phyloP scores from a whole-genome alignment of 2,113 vertebrate species.

The Blennius ocellaris region DNA sequence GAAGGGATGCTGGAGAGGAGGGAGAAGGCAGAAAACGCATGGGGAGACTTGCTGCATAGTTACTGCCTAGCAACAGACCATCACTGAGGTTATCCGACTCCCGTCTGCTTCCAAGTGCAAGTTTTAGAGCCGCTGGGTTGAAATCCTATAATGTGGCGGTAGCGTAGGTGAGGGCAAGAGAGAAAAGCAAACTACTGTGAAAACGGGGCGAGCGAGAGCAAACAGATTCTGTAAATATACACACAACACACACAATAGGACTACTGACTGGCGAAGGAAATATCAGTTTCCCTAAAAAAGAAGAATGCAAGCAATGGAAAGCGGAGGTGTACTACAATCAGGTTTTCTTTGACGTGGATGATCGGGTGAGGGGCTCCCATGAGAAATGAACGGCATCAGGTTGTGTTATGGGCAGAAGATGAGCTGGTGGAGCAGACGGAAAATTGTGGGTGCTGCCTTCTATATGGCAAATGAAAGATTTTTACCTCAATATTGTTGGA shows the following conservation, averaged over 20 bases:
- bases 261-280: too few relatives aligned
- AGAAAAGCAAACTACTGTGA: slow-evolving; percentile 5
- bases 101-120: slow-evolving; percentile 56
- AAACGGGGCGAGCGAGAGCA: neutral
- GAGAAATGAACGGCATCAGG: too few relatives aligned
- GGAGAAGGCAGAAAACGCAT: slow-evolving; percentile 32
- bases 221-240: neutral
- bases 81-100: slow-evolving; percentile 62
- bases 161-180: slow-evolving; percentile 1
- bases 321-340: too few relatives aligned
- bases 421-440: too few relatives aligned
- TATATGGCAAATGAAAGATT: too few relatives aligned
- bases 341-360: too few relatives aligned
- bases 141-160: slow-evolving; percentile 22
- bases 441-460: too few relatives aligned
- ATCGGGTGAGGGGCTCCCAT: too few relatives aligned
- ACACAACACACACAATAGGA: neutral
- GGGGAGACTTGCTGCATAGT: slow-evolving; percentile 76
- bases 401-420: too few relatives aligned
- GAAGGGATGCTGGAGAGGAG: slow-evolving; percentile 32
- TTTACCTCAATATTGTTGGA: too few relatives aligned
- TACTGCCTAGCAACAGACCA: slow-evolving; percentile 84
- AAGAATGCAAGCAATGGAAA: too few relatives aligned
- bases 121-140: slow-evolving; percentile 46
- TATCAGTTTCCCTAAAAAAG: too few relatives aligned